Conservation (phyloP, 30 jellyfish, hydroid and myxozoan species). For the Turritopsis rubra region DNA sequence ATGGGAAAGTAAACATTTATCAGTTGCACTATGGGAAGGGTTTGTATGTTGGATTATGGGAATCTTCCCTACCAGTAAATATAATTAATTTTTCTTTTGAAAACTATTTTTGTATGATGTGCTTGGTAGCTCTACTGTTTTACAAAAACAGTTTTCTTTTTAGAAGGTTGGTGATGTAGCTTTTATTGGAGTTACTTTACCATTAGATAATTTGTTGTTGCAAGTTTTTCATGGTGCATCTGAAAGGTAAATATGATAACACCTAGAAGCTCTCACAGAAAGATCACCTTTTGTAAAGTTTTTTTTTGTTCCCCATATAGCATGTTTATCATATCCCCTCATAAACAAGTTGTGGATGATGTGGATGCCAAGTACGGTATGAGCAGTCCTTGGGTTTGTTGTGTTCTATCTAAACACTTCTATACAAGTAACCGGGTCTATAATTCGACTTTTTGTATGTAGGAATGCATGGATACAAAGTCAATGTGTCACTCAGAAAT, state of each 20-base stretch:
- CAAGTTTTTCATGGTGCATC: neutral
- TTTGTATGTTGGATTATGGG: neutral
- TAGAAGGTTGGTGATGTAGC: slow-evolving; percentile 17
- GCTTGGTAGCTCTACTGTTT: no score
- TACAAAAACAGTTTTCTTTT: no score
- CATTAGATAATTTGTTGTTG: neutral
- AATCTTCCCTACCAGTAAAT: slow-evolving; percentile 12
- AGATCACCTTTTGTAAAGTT: no score
- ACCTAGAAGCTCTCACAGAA: no score
- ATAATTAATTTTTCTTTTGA: no score
- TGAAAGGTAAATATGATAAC: neutral
- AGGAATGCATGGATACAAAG: slow-evolving; percentile 26
- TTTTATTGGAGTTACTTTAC: slow-evolving; percentile 2
- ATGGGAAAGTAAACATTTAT: neutral
- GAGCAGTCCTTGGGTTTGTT: neutral
- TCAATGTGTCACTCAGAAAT: neutral
- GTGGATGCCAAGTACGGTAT: slow-evolving; percentile 4
- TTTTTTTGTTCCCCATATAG: neutral
- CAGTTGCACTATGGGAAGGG: neutral
- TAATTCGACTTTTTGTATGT: neutral
- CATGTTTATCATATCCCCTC: neutral
- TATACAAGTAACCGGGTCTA: neutral
- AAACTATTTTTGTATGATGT: neutral
- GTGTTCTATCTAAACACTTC: neutral
- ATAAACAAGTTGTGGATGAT: slow-evolving; percentile 10